These are phyloP conservation scores for Epinephelus coioides DNA, from an alignment of 2,797 vertebrate species.

Conservation along the genomic window DNA sequence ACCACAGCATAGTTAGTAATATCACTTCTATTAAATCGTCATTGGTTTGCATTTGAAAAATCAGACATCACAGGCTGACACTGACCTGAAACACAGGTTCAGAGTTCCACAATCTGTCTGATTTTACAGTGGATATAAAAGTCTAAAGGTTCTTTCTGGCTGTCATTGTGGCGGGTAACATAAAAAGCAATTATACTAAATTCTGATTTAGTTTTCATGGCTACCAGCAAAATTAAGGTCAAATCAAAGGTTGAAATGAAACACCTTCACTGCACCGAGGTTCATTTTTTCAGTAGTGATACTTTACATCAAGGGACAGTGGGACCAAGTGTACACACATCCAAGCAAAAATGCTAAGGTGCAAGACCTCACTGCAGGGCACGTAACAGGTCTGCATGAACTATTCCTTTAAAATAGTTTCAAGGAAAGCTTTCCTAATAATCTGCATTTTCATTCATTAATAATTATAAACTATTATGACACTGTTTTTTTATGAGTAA, in stretches of 20 bases:
- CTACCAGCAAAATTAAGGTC: constrained; percentile 9
- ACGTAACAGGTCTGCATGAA: background rate
- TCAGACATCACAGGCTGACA: constrained; percentile 17
- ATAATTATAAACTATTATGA: constrained; percentile 2
- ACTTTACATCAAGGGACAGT: no score
- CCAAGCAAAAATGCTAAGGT: no score
- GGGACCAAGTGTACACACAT: no score
- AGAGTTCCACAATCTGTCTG: constrained; percentile 24
- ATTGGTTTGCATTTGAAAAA: constrained; percentile 19
- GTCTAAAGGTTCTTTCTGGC: background rate
- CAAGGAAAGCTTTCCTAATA: no score
- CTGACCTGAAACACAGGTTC: constrained; percentile 37
- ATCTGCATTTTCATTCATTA: background rate
- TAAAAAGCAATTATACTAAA: constrained; percentile 1
- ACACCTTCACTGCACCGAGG: background rate
- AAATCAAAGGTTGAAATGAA: constrained; percentile 7
- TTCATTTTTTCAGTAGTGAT: no score
- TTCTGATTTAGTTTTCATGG: constrained; percentile 15
- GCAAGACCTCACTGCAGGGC: no score
- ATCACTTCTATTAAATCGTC: constrained; percentile 21
- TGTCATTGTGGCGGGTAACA: background rate
- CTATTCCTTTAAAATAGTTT: background rate
- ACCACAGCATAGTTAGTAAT: constrained; percentile 4
- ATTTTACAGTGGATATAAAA: constrained; percentile 37
- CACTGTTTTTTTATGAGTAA: background rate